phyloP scores from a whole-genome alignment of 2,888 invertebrate genomes.

The Himalopsyche japonica region DNA sequence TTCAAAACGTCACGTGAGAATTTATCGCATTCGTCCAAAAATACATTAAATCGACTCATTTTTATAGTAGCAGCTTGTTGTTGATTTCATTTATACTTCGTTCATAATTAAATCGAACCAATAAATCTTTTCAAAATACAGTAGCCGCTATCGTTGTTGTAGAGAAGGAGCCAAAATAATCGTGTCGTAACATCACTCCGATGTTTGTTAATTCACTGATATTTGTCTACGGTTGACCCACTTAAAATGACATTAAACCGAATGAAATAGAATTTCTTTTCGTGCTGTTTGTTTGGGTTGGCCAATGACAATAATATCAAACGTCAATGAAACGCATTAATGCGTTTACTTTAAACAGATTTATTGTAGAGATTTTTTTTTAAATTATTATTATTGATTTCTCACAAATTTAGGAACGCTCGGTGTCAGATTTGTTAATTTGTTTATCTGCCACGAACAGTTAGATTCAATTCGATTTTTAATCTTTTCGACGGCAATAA shows the following conservation, averaged over 20 bases:
- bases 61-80: no score
- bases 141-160: neutral
- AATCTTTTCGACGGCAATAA: no score
- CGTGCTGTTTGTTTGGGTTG: neutral
- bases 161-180: neutral
- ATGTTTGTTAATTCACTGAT: conserved; percentile 4
- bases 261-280: conserved; percentile 12
- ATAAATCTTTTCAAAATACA: neutral
- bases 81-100: neutral
- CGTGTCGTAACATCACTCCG: neutral
- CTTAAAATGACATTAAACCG: conserved; percentile 15
- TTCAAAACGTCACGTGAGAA: no score
- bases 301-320: neutral
- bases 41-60: no score
- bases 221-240: conserved; percentile 21
- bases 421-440: neutral
- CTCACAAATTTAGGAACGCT: neutral
- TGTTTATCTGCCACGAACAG: no score
- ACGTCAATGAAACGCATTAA: neutral
- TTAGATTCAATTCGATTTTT: no score
- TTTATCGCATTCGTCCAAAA: no score
- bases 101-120: neutral
- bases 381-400: neutral
- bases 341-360: neutral
- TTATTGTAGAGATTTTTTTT: neutral